Base-by-base conservation (phyloP, 1,140 invertebrate genomes). In the Scaptodrosophila lebanonensis region DNA sequence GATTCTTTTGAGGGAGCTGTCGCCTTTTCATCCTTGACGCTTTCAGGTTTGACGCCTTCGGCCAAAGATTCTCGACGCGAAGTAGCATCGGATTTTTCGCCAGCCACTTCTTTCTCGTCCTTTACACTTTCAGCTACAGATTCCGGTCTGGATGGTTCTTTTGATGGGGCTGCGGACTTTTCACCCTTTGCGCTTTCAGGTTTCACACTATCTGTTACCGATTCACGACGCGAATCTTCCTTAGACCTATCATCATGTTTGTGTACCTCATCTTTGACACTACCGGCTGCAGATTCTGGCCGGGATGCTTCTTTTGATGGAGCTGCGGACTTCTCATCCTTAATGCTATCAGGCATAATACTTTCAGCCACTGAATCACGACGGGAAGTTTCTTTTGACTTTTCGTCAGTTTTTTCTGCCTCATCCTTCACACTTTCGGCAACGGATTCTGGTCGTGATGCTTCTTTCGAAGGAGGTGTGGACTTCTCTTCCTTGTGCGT, bases 401-500 rank as follows among this genome's bases (percentile, higher is more conserved):
- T 67, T 27, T 32, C 42, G 13, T 44, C 42, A 4, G 11, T 1
- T 13, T 38, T 38, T n/a, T n/a, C 32, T 3, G 32, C 3, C 12
- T 33, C 27, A 45, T 59, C 62, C 20, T 45, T 22, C 8, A 20
- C 22, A 15, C 45, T 35, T 35, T 22, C 30, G 9, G 56, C 40
- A 2, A 59, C 47, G 9, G 65, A 68, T n/a, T 27, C 53, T 7
- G 15, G 45, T 25, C 51, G 54, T 7, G 66, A 68, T 6, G 12
- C 32, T 20, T 51, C 60, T n/a, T 56, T 56, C 6, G 66, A 64
- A 16, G 42, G 32, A 0, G 12, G 2, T 25, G 48, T 7, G 6
- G 54, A 51, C 49, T 64, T 68, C 33, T 64, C 66, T 16, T 50
- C 58, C 17, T 53, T 62, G n/a, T n/a, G n/a, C n/a, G n/a, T n/a